Percentiles rank a stretch among this genome's conserved stretches.
These are phyloP conservation scores for Cenopis cana DNA, from an alignment of 2,888 invertebrate species.

Conservation along the genomic window DNA sequence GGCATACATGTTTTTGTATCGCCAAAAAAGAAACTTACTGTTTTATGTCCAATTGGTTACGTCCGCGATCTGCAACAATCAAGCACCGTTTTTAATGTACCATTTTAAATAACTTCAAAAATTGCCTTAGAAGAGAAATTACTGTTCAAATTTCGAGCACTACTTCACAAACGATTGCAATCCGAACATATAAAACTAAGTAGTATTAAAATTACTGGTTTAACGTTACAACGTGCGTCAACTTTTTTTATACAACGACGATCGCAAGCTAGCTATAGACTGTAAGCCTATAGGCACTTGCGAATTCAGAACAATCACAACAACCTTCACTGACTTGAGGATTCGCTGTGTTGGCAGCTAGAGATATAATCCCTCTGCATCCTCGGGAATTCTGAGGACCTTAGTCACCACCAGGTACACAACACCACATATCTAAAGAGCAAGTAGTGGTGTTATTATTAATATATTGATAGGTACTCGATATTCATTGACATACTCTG, in stretches of 20 bases:
- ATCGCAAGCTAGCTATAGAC: too few relatives aligned
- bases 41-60: constrained; percentile 49
- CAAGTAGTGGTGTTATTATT: not conserved
- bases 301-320: too few relatives aligned
- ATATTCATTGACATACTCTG: constrained; percentile 19
- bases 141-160: constrained; percentile 15
- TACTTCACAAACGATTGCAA: constrained; percentile 2
- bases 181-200: constrained; percentile 11
- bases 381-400: too few relatives aligned
- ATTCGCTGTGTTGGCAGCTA: too few relatives aligned
- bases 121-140: constrained; percentile 28
- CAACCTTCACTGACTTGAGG: too few relatives aligned
- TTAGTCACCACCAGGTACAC: too few relatives aligned
- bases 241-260: too few relatives aligned
- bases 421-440: too few relatives aligned
- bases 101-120: constrained; percentile 28
- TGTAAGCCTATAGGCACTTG: too few relatives aligned
- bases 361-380: too few relatives aligned
- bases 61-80: constrained; percentile 54
- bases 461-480: too few relatives aligned
- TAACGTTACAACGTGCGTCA: constrained; percentile 1
- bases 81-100: constrained; percentile 31
- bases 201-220: constrained; percentile 20
- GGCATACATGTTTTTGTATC: constrained; percentile 2
- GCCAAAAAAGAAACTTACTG: constrained; percentile 51